phyloP scores from a whole-genome alignment of 2,888 invertebrate genomes.

The Apodemia hepburni region DNA sequence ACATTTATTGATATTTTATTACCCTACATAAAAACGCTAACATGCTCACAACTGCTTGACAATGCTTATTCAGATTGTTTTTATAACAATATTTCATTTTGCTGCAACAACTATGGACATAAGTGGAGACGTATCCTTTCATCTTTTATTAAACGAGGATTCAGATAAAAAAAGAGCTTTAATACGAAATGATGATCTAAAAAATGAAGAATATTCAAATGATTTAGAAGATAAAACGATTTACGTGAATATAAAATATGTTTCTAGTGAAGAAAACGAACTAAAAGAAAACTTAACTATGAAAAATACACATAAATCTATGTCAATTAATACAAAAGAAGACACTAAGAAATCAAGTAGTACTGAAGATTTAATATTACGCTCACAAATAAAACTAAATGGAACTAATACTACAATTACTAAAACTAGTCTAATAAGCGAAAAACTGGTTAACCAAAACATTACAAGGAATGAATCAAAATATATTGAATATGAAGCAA shows the following conservation, averaged over 20 bases:
- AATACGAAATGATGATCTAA: background rate
- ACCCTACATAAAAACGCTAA: background rate
- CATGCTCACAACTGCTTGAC: background rate
- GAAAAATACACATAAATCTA: background rate
- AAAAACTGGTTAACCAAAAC: background rate
- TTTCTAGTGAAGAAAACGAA: background rate
- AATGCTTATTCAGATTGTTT: background rate
- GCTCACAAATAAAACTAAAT: background rate
- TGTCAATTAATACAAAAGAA: background rate
- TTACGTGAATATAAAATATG: background rate
- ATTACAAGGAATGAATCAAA: background rate
- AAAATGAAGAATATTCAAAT: background rate
- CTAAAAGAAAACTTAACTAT: background rate
- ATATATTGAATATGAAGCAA: background rate
- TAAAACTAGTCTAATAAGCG: background rate
- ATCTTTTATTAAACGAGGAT: background rate
- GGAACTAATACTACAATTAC: background rate
- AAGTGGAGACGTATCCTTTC: background rate
- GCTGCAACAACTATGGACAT: background rate
- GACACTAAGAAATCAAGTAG: background rate
- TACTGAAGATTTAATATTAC: background rate
- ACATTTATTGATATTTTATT: background rate
- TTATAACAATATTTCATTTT: background rate
- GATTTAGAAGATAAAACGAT: background rate
- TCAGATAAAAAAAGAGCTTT: background rate